phyloP scores from a whole-genome alignment of 2,797 vertebrate genomes.

The Argyrosomus regius region DNA sequence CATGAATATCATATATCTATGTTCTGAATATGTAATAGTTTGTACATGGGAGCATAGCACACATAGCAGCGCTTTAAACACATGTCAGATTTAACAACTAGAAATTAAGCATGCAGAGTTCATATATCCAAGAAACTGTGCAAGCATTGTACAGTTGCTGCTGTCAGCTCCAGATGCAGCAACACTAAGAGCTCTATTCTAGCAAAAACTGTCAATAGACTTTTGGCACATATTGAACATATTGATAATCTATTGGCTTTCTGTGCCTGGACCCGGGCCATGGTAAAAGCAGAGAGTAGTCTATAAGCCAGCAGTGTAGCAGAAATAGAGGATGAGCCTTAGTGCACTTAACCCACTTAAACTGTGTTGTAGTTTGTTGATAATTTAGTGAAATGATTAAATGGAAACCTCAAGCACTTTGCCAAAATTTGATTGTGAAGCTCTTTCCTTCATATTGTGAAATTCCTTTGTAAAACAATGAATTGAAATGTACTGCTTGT shows the following conservation, averaged over 20 bases:
- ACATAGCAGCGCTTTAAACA: neutral
- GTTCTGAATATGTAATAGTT: no score
- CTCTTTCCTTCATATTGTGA: neutral
- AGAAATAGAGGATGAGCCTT: neutral
- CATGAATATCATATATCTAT: no score
- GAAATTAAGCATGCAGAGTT: neutral
- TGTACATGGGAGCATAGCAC: neutral
- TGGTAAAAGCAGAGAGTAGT: neutral
- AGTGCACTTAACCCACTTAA: neutral
- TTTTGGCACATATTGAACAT: neutral
- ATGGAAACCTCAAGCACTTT: neutral
- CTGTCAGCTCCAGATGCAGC: conserved; percentile 7
- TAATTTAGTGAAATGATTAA: neutral
- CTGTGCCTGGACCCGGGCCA: neutral
- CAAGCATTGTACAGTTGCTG: neutral
- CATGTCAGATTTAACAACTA: neutral
- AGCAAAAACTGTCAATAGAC: neutral
- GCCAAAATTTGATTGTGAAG: neutral
- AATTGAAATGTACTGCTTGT: conserved; percentile 2
- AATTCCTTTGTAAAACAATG: neutral
- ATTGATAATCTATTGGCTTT: conserved; percentile 3
- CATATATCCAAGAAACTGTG: conserved; percentile 5
- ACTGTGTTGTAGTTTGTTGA: neutral
- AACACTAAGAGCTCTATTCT: conserved; percentile 14
- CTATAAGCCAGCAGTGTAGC: neutral